Base-by-base conservation (phyloP, 2,113 vertebrate species). In the Eublepharis macularius region DNA sequence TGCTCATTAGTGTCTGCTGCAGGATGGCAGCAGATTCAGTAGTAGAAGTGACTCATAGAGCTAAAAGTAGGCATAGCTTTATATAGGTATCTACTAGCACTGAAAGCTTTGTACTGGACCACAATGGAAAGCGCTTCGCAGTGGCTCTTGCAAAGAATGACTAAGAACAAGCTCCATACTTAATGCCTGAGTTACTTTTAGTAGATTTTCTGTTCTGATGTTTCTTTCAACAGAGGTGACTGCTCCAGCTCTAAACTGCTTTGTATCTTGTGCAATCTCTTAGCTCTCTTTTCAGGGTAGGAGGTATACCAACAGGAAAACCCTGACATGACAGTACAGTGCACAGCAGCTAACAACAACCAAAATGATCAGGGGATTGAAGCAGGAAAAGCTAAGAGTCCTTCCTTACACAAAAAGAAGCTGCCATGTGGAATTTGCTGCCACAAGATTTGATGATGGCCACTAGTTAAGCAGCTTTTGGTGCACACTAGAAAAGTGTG, bases 81-180 rank as follows among this genome's bases (percentile, higher is more conserved):
- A 63, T 63, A 29, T 63, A 80, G 19, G 68, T 90, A 86, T 70
- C 34, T 41, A 85, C 51, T 63, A 76, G 45, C 39, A 60, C 57
- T 68, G 43, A 26, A 68, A 88, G 75, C 26, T 49, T 66, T 70
- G 63, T 79, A 34, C 17, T 90, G 81, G 34, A 32, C 29, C 43
- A 54, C 21, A 39, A 2, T 34, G 45, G 9, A 79, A 63, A 51
- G 34, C 6, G 0, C 84, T 29, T 83, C 70, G 78, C 81, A 57
- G 65, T 29, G 39, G 36, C 39, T 84, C 83, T 73, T 63, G 65
- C 54, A 74, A 78, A 16, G 16, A n/a, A 6, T 1, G 1, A 16
- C 26, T 72, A 80, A 83, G 54, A 82, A 39, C 47, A 4, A 68
- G n/a, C n/a, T 68, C 87, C 68, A 68, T 36, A 26, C 43, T 81